Conservation (phyloP, 2,113 vertebrate species). For the Phaethon lepturus region DNA sequence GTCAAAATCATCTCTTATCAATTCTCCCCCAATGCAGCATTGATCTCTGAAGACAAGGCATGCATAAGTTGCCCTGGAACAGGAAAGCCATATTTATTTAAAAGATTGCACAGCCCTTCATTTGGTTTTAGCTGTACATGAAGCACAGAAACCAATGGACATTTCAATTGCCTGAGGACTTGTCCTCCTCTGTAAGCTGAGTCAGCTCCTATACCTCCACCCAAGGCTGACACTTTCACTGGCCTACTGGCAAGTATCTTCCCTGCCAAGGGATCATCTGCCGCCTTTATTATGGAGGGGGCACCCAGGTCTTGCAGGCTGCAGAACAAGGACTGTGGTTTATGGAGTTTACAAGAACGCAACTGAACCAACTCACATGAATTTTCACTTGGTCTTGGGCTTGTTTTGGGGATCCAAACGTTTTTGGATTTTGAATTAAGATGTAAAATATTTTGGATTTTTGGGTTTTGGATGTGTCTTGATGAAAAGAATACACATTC, state of each 20-base stretch:
- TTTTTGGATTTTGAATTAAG: background rate
- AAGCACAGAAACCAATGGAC: background rate
- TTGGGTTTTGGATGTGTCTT: background rate
- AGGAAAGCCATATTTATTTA: background rate
- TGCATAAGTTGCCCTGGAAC: rapidly evolving
- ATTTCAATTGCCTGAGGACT: background rate
- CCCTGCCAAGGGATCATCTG: background rate
- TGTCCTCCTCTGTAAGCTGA: background rate
- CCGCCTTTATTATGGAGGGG: background rate
- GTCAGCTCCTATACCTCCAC: background rate
- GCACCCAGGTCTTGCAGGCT: background rate
- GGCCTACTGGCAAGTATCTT: background rate
- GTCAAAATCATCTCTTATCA: background rate
- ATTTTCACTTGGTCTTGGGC: background rate
- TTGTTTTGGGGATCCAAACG: background rate
- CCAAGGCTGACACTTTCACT: background rate
- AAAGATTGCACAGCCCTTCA: background rate
- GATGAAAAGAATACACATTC: background rate
- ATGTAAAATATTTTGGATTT: background rate
- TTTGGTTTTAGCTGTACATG: background rate
- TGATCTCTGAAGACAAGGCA: background rate
- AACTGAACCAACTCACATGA: background rate
- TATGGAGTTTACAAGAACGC: background rate
- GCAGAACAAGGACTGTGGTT: background rate
- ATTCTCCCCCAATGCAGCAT: background rate